These are phyloP conservation scores for Chaenogobius annularis DNA, from an alignment of 2,113 vertebrate genomes.

Conservation along the genomic window DNA sequence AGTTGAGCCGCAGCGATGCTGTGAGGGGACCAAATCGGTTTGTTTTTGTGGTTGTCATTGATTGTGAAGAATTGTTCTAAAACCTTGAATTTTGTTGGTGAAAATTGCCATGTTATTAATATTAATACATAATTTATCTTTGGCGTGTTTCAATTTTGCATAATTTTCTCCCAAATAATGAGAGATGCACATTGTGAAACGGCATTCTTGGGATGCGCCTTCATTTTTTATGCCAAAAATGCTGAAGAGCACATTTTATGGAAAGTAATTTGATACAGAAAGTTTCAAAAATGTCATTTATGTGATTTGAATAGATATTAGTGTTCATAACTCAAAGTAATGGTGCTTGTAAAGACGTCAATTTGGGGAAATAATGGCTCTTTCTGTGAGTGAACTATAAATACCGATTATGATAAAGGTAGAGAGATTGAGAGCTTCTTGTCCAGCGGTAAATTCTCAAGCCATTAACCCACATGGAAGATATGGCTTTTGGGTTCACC, in stretches of 20 bases:
- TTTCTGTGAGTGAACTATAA: neutral
- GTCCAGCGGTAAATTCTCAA: neutral
- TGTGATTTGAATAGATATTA: constrained; percentile 6
- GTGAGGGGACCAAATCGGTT: neutral
- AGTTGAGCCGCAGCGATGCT: neutral
- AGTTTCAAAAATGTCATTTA: neutral
- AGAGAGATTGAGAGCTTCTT: neutral
- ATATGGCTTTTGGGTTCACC: too few relatives aligned
- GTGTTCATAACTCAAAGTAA: neutral
- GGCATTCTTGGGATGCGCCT: constrained; percentile 3
- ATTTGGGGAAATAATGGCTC: neutral
- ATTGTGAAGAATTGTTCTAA: neutral
- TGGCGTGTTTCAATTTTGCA: neutral
- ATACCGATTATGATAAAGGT: neutral
- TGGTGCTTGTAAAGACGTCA: neutral
- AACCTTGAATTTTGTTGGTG: neutral
- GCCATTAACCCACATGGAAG: too few relatives aligned
- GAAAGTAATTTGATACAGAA: neutral
- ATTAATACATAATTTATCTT: neutral
- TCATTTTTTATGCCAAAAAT: constrained; percentile 13
- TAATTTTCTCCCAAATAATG: neutral
- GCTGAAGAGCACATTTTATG: constrained; percentile 8
- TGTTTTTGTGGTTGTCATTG: neutral
- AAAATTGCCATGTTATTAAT: neutral
- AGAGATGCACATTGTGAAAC: constrained; percentile 6